Conservation (phyloP, 2,797 vertebrate genomes). For the Pipistrellus pipistrellus region DNA sequence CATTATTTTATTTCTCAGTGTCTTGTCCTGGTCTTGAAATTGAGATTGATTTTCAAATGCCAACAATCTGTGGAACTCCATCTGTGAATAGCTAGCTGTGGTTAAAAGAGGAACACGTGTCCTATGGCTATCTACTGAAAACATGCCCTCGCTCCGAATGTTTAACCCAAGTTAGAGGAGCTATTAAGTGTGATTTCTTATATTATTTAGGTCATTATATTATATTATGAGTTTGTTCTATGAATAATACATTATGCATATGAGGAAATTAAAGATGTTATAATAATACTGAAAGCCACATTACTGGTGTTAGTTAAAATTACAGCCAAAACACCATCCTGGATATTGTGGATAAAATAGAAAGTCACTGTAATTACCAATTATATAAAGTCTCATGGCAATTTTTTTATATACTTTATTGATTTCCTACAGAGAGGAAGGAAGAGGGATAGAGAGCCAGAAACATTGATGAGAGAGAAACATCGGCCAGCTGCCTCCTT, state of each 20-base stretch:
- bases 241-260: conserved; percentile 70
- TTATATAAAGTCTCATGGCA: background rate
- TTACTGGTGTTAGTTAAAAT: conserved; percentile 12
- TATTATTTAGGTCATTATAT: conserved; percentile 63
- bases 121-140: conserved; percentile 4
- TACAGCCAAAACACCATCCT: background rate
- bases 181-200: conserved; percentile 51
- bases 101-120: conserved; percentile 6
- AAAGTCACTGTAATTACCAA: background rate
- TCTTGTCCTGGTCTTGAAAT: background rate
- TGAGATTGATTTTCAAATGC: conserved; percentile 43
- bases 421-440: too few species aligned
- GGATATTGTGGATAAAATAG: background rate
- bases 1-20: background rate
- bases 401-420: background rate
- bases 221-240: conserved; percentile 34
- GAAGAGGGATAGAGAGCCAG: too few species aligned
- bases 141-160: background rate
- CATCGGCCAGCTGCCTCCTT: too few species aligned
- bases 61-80: conserved; percentile 8
- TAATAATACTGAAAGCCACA: background rate
- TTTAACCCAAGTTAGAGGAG: conserved; percentile 39
- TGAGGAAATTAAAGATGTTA: conserved; percentile 67
- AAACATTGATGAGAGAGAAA: too few species aligned
- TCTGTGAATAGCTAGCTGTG: background rate